phyloP scores from a whole-genome alignment of 2,797 vertebrate genomes.

The Nyctibius grandis region DNA sequence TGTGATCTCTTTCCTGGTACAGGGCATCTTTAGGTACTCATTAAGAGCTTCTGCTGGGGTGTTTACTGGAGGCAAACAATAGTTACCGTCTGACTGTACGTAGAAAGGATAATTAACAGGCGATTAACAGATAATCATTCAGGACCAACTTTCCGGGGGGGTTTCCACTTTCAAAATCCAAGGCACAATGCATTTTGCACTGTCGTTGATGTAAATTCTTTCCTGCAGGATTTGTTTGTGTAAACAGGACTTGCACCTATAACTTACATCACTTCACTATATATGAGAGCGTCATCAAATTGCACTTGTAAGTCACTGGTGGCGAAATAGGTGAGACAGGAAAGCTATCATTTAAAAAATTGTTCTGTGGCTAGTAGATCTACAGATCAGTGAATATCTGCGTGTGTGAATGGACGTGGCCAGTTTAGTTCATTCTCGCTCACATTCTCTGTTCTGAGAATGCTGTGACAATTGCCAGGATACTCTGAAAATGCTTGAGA shows the following conservation, averaged over 20 bases:
- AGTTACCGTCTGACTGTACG: neutral
- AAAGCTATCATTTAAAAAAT: neutral
- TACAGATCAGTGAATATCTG: neutral
- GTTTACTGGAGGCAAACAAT: neutral
- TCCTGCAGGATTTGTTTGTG: neutral
- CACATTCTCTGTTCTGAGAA: neutral
- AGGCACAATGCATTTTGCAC: neutral
- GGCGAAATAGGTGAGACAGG: neutral
- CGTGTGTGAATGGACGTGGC: rapidly evolving
- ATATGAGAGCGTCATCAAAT: neutral
- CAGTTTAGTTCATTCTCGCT: neutral
- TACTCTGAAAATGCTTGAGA: neutral
- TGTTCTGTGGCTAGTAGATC: neutral
- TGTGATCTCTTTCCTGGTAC: neutral
- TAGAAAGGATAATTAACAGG: neutral
- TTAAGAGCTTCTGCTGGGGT: neutral
- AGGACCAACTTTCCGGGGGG: neutral
- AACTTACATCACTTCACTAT: neutral
- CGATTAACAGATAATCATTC: neutral
- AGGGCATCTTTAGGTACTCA: neutral
- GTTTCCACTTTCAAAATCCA: neutral
- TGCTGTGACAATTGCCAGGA: neutral
- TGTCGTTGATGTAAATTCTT: neutral
- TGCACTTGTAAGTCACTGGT: neutral
- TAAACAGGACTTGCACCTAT: constrained; percentile 4